These are phyloP conservation scores for Mallotus villosus DNA, from an alignment of 2,797 vertebrate species.

Conservation along the genomic window DNA sequence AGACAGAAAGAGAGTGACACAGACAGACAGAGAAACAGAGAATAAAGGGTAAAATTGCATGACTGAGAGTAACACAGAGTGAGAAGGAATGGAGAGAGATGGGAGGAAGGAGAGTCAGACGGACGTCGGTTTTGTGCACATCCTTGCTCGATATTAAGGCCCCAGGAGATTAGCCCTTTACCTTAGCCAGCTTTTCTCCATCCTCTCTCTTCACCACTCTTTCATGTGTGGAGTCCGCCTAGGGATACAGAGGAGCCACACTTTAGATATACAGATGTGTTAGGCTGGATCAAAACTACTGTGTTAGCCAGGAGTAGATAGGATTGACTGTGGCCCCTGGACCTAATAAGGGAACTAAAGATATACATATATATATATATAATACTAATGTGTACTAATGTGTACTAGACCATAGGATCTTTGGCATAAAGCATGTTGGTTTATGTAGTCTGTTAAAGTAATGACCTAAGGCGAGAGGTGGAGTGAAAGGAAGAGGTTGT, in stretches of 20 bases:
- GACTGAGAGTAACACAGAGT: neutral
- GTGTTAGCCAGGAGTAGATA: too few species aligned
- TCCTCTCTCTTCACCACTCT: slow-evolving; percentile 90
- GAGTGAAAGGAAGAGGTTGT: too few species aligned
- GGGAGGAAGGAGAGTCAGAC: too few species aligned
- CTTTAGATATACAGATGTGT: neutral
- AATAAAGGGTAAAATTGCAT: neutral
- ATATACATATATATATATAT: too few species aligned
- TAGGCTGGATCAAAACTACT: neutral
- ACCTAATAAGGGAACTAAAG: too few species aligned
- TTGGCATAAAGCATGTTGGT: too few species aligned
- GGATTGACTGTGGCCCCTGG: too few species aligned
- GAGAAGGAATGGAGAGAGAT: neutral
- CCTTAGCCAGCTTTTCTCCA: slow-evolving; percentile 91
- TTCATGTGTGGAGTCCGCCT: slow-evolving; percentile 90
- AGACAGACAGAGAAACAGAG: neutral
- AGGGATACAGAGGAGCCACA: slow-evolving; percentile 15
- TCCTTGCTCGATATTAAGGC: neutral
- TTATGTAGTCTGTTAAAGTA: too few species aligned
- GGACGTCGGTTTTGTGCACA: too few species aligned
- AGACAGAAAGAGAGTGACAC: neutral
- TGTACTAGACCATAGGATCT: too few species aligned
- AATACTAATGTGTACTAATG: too few species aligned
- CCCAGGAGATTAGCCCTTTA: slow-evolving; percentile 45
- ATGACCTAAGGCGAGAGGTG: too few species aligned